Percentiles rank a stretch among this genome's conserved stretches.
Evolutionary conservation across 2,113 vertebrate species (phyloP).

Genomic region (Microtus ochrogaster): DNA sequence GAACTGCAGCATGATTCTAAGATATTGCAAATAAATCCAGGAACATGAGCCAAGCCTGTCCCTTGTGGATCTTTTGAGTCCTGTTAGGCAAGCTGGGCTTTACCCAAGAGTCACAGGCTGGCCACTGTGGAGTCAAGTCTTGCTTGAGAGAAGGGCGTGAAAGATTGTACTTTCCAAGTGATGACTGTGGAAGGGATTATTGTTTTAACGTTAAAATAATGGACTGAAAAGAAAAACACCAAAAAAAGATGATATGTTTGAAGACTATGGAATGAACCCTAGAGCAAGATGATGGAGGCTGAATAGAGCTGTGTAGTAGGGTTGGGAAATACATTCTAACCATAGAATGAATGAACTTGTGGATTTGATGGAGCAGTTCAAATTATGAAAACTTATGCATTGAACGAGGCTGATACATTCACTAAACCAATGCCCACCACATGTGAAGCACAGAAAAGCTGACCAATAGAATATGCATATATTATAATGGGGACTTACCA

Average conservation of each 20-base stretch:
- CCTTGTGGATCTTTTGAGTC: not conserved
- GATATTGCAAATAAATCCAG: not conserved
- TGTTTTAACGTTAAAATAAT: not conserved
- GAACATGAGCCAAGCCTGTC: not conserved
- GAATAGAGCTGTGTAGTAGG: not conserved
- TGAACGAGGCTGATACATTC: not conserved
- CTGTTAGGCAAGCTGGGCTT: not conserved
- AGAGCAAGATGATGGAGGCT: not conserved
- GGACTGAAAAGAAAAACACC: not conserved
- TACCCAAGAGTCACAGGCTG: not conserved
- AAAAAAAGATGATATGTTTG: not conserved
- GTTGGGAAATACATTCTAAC: not conserved
- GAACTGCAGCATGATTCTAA: not conserved
- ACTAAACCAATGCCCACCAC: not conserved
- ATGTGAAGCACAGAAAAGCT: not conserved
- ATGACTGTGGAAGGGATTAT: not conserved
- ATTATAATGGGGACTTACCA: not conserved
- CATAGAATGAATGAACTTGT: not conserved
- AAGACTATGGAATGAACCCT: not conserved
- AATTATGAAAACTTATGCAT: not conserved
- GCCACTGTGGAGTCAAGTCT: not conserved
- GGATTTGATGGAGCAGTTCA: not conserved
- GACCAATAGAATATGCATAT: not conserved
- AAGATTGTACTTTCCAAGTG: not conserved
- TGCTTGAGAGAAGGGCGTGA: not conserved